These are phyloP conservation scores for Mugil cephalus DNA, from an alignment of 2,113 vertebrate species.

Conservation along the genomic window DNA sequence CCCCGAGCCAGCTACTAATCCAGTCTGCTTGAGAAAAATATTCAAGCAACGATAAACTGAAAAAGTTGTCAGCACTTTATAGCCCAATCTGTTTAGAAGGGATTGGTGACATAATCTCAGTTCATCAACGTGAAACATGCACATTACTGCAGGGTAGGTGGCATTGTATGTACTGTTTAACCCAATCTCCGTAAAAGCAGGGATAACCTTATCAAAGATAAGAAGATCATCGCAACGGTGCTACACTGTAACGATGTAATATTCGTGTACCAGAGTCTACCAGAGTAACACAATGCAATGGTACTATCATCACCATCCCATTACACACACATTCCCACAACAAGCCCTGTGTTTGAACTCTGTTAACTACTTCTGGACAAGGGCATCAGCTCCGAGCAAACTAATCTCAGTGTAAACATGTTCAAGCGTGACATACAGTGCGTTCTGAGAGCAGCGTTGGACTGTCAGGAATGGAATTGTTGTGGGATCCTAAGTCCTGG, in stretches of 20 bases:
- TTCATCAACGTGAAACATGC: constrained; percentile 30
- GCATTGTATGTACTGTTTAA: constrained; percentile 10
- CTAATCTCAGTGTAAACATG: constrained; percentile 42
- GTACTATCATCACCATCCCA: neutral
- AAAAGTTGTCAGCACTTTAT: constrained; percentile 53
- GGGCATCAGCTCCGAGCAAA: constrained; percentile 13
- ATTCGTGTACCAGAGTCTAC: too few species aligned
- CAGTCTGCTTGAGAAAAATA: constrained; percentile 45
- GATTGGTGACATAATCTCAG: constrained; percentile 29
- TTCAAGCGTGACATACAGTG: constrained; percentile 57
- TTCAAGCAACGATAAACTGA: constrained; percentile 36
- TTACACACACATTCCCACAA: constrained; percentile 16
- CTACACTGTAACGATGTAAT: neutral
- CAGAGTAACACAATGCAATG: too few species aligned
- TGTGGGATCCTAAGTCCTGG: constrained; percentile 81
- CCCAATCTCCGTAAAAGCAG: constrained; percentile 9
- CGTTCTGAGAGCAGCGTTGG: constrained; percentile 50
- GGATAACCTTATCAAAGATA: constrained; percentile 4
- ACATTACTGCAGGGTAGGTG: constrained; percentile 16
- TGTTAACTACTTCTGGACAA: constrained; percentile 22
- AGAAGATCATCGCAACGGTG: neutral
- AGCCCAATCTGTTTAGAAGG: constrained; percentile 35
- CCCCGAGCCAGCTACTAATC: constrained; percentile 48
- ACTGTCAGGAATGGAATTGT: constrained; percentile 46
- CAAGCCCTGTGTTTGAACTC: constrained; percentile 7